Base-by-base conservation (phyloP, 2,888 invertebrate genomes). In the Abrostola triplasia region DNA sequence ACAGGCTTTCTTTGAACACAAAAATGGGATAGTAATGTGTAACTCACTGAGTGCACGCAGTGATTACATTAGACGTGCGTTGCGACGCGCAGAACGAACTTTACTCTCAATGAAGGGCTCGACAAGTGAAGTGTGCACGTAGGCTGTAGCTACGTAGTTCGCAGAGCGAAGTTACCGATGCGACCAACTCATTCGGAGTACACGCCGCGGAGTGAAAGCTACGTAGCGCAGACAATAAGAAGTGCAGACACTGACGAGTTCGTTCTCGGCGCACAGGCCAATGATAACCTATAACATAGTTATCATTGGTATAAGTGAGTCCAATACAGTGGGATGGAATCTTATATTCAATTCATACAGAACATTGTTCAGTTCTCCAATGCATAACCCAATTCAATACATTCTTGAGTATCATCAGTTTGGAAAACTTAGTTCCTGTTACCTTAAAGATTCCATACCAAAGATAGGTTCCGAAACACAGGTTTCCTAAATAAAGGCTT, bases 271-370 rank as follows among this genome's bases (percentile, higher is more conserved):
- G 94, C 94, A 94, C 94, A 93, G 92, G 94, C 94, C 94, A 94
- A 94, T 94, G 94, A 94, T 94, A 94, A 94, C 94, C 94, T 94
- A 94, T 94, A 94, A 94, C 94, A 94, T 93, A 94, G 94, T 94
- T 94, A 94, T 94, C 94, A 94, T 94, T 94, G 94, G 94, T 94
- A 89, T 93, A 92, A 84, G 90, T 91, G 90, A 86, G 83, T 90
- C 87, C 82, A 87, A 84, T 85, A 86, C 79, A 84, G 74, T 86
- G 88, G 88, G 73, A 91, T 92, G 91, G 90, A 91, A 92, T 91
- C 92, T 92, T 91, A 84, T 54, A 68, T 48, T 58, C 13, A 42
- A 68, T 48, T 58, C 13, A 38, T 63, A 44, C 24, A 37, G 36
- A 58, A 62, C 36, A 37, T 48, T 37, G 36, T n/a, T 59, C 53